A percentile compares a stretch with the other conserved stretches of the same genome.
phyloP scores from a whole-genome alignment of 2,797 vertebrate species.

The Tragelaphus eurycerus region DNA sequence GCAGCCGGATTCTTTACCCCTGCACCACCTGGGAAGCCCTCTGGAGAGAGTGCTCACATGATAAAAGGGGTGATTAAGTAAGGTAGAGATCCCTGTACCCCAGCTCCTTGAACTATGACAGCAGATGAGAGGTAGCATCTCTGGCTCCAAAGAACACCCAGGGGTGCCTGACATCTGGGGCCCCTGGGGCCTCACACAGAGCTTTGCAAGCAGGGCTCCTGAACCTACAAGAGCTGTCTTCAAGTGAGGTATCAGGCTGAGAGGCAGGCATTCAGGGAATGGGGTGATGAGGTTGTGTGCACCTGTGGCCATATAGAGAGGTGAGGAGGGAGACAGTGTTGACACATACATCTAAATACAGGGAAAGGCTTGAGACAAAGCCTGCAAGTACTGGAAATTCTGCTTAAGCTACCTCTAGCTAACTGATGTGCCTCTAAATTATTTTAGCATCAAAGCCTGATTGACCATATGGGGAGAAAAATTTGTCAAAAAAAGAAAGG shows the following conservation, averaged over 20 bases:
- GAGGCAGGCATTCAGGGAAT: neutral
- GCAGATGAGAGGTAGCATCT: neutral
- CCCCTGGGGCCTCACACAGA: neutral
- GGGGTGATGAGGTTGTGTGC: neutral
- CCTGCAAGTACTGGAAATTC: neutral
- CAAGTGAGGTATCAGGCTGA: neutral
- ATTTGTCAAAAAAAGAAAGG: neutral
- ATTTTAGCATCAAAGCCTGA: neutral
- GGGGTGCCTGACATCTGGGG: neutral
- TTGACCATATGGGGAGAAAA: neutral
- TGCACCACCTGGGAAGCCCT: neutral
- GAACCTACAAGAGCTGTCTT: neutral
- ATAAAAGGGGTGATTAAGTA: neutral
- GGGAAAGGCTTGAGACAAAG: neutral
- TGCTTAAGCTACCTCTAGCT: neutral
- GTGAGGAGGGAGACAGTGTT: neutral
- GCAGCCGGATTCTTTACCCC: neutral
- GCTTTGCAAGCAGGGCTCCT: neutral
- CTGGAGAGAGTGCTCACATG: neutral
- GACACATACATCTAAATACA: neutral
- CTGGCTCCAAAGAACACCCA: neutral
- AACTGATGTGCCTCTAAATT: neutral
- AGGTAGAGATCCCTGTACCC: neutral
- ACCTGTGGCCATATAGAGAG: neutral
- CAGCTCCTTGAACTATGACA: neutral